These are phyloP conservation scores for Ophraella communa DNA, from an alignment of 2,888 invertebrate species.

Conservation along the genomic window DNA sequence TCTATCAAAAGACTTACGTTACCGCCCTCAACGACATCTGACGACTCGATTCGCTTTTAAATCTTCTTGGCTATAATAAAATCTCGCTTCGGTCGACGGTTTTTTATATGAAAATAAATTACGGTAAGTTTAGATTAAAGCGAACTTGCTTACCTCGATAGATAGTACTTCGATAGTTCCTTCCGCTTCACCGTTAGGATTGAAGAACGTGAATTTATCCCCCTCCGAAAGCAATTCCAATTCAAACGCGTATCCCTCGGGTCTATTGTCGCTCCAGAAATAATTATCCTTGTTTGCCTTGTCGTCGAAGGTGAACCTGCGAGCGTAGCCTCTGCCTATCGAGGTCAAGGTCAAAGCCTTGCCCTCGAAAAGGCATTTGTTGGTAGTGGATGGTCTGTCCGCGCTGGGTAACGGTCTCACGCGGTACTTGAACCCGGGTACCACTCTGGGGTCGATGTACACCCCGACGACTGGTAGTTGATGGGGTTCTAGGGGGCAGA, in stretches of 20 bases:
- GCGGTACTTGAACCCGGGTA: constrained; percentile 78
- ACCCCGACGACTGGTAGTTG: constrained; percentile 76
- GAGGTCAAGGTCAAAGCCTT: constrained; percentile 70
- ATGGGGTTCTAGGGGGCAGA: constrained; percentile 67
- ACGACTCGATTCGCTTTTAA: too few species aligned
- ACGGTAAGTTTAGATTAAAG: constrained; percentile 11
- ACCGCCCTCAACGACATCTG: too few species aligned
- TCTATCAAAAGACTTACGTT: constrained; percentile 57
- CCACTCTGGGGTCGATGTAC: constrained; percentile 73
- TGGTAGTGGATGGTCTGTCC: constrained; percentile 43
- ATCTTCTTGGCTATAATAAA: too few species aligned
- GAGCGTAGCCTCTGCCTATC: constrained; percentile 77
- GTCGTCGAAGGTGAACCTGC: constrained; percentile 77
- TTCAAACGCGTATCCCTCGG: constrained; percentile 77
- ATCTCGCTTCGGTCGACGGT: too few species aligned
- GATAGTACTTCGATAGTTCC: constrained; percentile 71
- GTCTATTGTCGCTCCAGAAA: constrained; percentile 80
- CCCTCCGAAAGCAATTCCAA: constrained; percentile 71
- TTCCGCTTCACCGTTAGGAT: constrained; percentile 71
- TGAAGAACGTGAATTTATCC: constrained; percentile 76
- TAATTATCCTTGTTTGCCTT: constrained; percentile 74
- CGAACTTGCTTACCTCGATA: constrained; percentile 65
- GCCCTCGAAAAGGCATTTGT: constrained; percentile 68
- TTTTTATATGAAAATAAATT: too few species aligned
- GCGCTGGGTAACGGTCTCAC: constrained; percentile 69